Evolutionary conservation across 2,888 invertebrate species (phyloP).

Genomic region (Sipunculus nudus): DNA sequence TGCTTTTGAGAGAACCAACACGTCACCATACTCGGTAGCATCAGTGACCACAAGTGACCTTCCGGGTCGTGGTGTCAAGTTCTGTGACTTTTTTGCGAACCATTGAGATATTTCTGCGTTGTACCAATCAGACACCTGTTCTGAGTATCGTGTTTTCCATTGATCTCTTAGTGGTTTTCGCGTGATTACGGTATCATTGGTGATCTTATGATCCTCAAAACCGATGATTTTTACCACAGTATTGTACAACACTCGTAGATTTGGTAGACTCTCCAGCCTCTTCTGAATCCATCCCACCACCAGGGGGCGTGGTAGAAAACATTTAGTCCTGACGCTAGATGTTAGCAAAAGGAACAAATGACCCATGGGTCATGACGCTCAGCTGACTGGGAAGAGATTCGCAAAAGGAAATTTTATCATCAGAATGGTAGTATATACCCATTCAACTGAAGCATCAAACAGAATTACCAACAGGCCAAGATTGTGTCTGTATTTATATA

Average conservation of each 20-base stretch:
- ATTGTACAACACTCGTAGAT: conserved; percentile 30
- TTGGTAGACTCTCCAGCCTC: conserved; percentile 9
- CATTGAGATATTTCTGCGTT: conserved; percentile 11
- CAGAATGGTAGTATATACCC: too few species aligned
- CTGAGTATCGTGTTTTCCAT: conserved; percentile 18
- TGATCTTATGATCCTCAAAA: conserved; percentile 3
- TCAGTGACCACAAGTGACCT: conserved; percentile 22
- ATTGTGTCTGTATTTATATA: too few species aligned
- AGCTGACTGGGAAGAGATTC: too few species aligned
- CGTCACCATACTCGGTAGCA: conserved; percentile 29
- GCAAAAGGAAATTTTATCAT: too few species aligned
- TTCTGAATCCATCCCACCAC: conserved; percentile 22
- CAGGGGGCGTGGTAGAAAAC: conserved; percentile 26
- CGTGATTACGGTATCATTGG: conserved; percentile 16
- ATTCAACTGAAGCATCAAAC: too few species aligned
- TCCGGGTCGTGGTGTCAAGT: neutral
- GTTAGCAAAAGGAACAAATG: too few species aligned
- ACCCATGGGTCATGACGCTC: too few species aligned
- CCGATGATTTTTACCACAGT: conserved; percentile 27
- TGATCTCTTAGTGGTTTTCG: conserved; percentile 15
- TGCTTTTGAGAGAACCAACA: conserved; percentile 26
- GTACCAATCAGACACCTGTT: conserved; percentile 31
- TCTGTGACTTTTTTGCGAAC: conserved; percentile 19
- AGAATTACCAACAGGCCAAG: too few species aligned
- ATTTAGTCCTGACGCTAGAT: conserved; percentile 34